Base-by-base conservation (phyloP, 2,113 vertebrate species). In the Meriones unguiculatus region DNA sequence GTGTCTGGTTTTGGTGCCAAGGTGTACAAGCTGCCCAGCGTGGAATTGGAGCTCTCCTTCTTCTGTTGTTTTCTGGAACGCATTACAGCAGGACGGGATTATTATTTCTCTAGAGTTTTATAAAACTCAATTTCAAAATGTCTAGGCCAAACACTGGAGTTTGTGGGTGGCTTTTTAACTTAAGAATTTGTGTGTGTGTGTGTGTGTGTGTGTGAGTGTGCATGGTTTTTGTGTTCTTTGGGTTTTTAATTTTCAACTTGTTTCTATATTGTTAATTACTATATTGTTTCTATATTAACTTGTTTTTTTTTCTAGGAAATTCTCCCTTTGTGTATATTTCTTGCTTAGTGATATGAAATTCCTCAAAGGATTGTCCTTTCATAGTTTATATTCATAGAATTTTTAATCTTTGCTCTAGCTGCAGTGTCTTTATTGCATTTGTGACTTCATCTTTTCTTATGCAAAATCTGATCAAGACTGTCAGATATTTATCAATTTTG, bases 101-200 rank as follows among this genome's bases (percentile, higher is more conserved):
- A 50, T 86, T 95, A 17, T 95, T 89, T 96, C 80, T 92, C 35
- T 50, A 64, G 93, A 93, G 24, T 89, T 94, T 84, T 78, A 93
- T 90, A 87, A 87, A 96, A 95, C 13, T 90, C 46, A 46, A 70
- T 96, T 94, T 5, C 9, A 84, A 93, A 94, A 90, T 69, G 12
- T 93, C 52, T 72, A 38, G 17, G 52, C 50, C 65, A 84, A 75
- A 52, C 62, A 11, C 82, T 95, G 32, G 18, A 7, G 38, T 88
- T 92, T 88, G 65, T 80, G 54, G 38, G 59, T 90, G 91, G 69
- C 91, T 88, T 97, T 95, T 95, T 90, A 85, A 97, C 89, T 94
- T 95, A 17, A 52, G 22, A 32, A 18, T 8, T 85, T 4, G 2
- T 38, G 17, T 72, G 69, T 70, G 30, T 70, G 13, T 70, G 69